phyloP scores from a whole-genome alignment of 2,888 invertebrate genomes.

The Druceiella hillmani region DNA sequence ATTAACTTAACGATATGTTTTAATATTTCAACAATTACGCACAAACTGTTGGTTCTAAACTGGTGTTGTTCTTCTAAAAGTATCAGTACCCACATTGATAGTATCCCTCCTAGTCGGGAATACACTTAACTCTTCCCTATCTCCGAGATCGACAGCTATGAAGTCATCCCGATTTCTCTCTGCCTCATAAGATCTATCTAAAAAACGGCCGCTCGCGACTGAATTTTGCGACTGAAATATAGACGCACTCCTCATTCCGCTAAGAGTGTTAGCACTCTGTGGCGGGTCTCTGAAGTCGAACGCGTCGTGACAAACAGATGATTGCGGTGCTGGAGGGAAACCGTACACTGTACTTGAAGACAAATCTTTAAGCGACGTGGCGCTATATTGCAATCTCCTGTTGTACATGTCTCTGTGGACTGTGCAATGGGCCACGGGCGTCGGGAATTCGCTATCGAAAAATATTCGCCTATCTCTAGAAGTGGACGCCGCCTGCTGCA shows the following conservation, averaged over 20 bases:
- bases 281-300: conserved; percentile 52
- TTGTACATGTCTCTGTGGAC: conserved; percentile 49
- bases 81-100: conserved; percentile 50
- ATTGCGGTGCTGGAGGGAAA: conserved; percentile 58
- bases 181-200: conserved; percentile 61
- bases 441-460: conserved; percentile 57
- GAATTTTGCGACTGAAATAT: conserved; percentile 51
- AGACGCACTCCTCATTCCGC: conserved; percentile 44
- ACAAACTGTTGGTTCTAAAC: too few species aligned
- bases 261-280: conserved; percentile 47
- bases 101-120: conserved; percentile 28
- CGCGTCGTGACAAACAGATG: conserved; percentile 56
- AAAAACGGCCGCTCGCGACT: conserved; percentile 63
- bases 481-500: conserved; percentile 42
- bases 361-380: conserved; percentile 55
- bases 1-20: conserved; percentile 49
- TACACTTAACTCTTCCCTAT: conserved; percentile 13
- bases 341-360: conserved; percentile 55
- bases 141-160: conserved; percentile 9
- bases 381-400: conserved; percentile 42
- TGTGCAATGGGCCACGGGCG: conserved; percentile 48
- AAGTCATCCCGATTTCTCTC: too few species aligned
- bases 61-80: conserved; percentile 55
- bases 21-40: conserved; percentile 34
- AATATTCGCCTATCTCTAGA: conserved; percentile 55